Evolutionary conservation across 2,113 vertebrate species (phyloP), one percentile per base, ranked within the genome.

Genomic region (Salvator merianae): DNA sequence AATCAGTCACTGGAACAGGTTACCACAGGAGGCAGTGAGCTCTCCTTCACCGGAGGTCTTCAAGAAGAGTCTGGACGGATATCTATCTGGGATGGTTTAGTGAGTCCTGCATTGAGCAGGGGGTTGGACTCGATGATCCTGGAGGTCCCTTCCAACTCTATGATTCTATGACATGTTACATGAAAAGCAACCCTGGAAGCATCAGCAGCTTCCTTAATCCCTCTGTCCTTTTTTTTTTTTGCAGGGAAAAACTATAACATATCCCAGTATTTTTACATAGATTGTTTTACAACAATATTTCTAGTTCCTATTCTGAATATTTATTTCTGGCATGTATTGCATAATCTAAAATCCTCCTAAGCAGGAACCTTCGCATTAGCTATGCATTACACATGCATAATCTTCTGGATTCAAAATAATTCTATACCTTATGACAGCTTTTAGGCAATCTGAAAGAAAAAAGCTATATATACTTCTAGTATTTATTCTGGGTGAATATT

Each of bases 391-490:
- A 28, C 7, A 36, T 80, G 10, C 32, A 55, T 70, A 70, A 77
- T 69, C 28, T 14, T 40, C 18, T 22, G 7, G 38, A 28, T 70
- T 55, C 30, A 40, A 20, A 70, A 84, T 71, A 81, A 38, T 38
- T 26, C 66, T 43, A 7, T 7, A 81, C 38, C 72, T 13, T 76
- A 43, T 0, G 70, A 43, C 4, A 85, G 24, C 2, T 88, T 80
- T 36, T 88, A 40, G 77, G 66, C 59, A 87, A 86, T 14, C 30
- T 53, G 76, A 70, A 55, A 88, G n/a, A 84, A 65, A 47, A 12
- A 78, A 47, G 66, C 28, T 34, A 53, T 20, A 26, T 84, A 74
- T 1, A 0, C 53, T 89, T 89, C 76, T 88, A 83, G 65, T 38
- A 82, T 28, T 59, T 81, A 77, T 55, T 68, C 22, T 53, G 18